phyloP scores from a whole-genome alignment of 2,113 vertebrate genomes.

The Haemorhous mexicanus region DNA sequence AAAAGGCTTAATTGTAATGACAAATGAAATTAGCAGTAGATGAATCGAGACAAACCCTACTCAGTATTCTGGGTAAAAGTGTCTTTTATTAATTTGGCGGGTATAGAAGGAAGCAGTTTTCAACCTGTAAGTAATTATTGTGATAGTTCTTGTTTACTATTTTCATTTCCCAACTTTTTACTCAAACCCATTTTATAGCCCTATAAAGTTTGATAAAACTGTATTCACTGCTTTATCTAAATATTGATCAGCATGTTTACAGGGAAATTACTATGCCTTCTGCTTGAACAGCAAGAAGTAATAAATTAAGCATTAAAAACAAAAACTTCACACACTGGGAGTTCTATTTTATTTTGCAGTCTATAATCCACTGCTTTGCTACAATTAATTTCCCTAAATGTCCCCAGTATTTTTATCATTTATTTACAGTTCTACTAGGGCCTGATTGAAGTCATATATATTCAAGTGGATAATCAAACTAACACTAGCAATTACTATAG shows the following conservation, averaged over 20 bases:
- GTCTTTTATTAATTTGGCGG: background rate
- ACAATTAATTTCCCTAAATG: slow-evolving; percentile 15
- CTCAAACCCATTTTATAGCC: slow-evolving; percentile 39
- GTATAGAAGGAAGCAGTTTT: background rate
- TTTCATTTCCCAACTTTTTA: slow-evolving; percentile 49
- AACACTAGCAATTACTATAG: background rate
- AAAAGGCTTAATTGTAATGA: background rate
- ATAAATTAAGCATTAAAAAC: slow-evolving; percentile 46
- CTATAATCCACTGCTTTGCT: slow-evolving; percentile 6
- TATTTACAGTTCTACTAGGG: background rate
- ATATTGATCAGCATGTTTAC: slow-evolving; percentile 54
- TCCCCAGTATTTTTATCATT: background rate
- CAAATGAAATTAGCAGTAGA: background rate
- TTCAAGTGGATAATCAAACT: background rate
- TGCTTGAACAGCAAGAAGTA: background rate
- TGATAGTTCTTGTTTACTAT: slow-evolving; percentile 29
- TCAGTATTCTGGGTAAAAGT: background rate
- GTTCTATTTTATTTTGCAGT: slow-evolving; percentile 14
- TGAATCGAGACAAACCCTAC: background rate
- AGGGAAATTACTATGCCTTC: slow-evolving; percentile 27
- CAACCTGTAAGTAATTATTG: slow-evolving; percentile 6
- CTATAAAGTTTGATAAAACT: slow-evolving; percentile 48
- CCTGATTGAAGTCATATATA: background rate
- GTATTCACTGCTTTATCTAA: slow-evolving; percentile 48
- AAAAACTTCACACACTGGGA: background rate